These are phyloP conservation scores for Thera britannica DNA, from an alignment of 2,888 invertebrate genomes.

Conservation along the genomic window DNA sequence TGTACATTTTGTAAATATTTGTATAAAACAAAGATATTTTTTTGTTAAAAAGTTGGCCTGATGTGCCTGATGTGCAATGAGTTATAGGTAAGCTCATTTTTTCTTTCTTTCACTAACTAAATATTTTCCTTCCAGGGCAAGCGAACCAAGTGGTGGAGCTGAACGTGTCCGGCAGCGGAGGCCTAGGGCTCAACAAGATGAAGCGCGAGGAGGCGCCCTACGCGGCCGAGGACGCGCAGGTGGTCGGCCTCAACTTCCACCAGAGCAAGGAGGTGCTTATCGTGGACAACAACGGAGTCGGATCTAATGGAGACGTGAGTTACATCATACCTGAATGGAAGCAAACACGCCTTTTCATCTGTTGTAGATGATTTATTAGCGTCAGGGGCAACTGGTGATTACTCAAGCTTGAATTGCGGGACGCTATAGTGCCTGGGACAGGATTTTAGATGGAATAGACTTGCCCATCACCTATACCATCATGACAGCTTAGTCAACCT, in stretches of 20 bases:
- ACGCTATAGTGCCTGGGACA: too few species aligned
- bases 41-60: too few species aligned
- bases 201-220: slow-evolving; percentile 93
- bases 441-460: too few species aligned
- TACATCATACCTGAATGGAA: neutral
- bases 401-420: too few species aligned
- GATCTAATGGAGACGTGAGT: slow-evolving; percentile 75
- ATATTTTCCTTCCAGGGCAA: slow-evolving; percentile 75
- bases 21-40: too few species aligned
- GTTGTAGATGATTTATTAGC: too few species aligned
- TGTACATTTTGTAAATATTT: too few species aligned
- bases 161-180: slow-evolving; percentile 90
- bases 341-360: too few species aligned
- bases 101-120: too few species aligned
- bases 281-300: slow-evolving; percentile 88
- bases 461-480: too few species aligned
- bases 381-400: too few species aligned
- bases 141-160: slow-evolving; percentile 84
- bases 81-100: neutral
- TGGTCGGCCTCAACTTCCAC: slow-evolving; percentile 94
- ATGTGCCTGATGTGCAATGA: neutral
- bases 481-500: too few species aligned
- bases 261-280: slow-evolving; percentile 95
- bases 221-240: slow-evolving; percentile 94
- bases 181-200: slow-evolving; percentile 92